A percentile compares a stretch with the other conserved stretches of the same genome.
phyloP scores from a whole-genome alignment of 2,797 vertebrate species.

The Acanthornis magna region DNA sequence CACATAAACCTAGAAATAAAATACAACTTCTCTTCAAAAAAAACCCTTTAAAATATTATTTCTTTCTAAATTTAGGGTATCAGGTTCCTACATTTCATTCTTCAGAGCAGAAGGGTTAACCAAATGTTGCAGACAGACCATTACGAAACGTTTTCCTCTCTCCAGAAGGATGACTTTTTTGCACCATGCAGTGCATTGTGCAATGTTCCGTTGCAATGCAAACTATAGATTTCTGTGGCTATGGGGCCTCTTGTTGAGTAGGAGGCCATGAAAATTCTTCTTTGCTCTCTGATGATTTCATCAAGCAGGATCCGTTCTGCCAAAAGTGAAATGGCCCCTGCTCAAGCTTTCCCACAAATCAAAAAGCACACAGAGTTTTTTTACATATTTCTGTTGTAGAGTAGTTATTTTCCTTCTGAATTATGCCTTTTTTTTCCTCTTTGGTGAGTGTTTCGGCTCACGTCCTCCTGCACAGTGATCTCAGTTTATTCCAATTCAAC shows the following conservation, averaged over 20 bases:
- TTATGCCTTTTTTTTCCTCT: background rate
- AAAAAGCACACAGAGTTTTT: background rate
- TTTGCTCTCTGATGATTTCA: background rate
- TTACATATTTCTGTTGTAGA: background rate
- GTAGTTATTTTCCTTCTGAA: background rate
- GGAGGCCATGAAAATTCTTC: background rate
- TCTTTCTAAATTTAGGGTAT: background rate
- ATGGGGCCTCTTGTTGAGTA: background rate
- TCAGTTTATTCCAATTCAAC: background rate
- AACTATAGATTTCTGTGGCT: background rate
- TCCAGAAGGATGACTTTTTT: background rate
- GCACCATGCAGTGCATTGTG: background rate
- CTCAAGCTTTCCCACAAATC: background rate
- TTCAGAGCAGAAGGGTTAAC: background rate
- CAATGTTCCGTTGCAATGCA: background rate
- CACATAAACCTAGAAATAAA: constrained; percentile 28
- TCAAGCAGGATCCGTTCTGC: background rate
- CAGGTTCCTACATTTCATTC: background rate
- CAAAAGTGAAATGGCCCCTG: background rate
- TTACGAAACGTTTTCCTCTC: background rate
- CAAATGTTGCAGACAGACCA: background rate
- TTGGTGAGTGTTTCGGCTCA: background rate
- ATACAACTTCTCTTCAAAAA: background rate
- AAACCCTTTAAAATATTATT: background rate
- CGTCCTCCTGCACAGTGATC: background rate